Evolutionary conservation across 2,113 vertebrate genomes (phyloP), one percentile per base, ranked within the genome.

Genomic region (Lamprotornis superbus): DNA sequence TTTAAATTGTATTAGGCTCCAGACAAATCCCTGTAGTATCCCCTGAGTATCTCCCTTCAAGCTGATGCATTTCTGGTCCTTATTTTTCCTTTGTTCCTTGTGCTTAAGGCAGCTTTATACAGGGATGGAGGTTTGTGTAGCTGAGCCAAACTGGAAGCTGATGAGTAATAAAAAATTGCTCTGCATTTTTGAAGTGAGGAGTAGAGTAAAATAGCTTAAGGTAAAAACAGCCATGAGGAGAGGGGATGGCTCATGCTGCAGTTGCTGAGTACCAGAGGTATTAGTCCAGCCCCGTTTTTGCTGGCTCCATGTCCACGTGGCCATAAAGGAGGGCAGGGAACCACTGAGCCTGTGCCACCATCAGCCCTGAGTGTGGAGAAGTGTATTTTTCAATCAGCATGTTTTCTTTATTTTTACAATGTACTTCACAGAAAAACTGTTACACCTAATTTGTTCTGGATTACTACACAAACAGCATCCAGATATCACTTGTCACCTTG

Each of bases 391-490:
- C 91, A 46, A 52, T 69, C 52, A 33, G 40, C 40, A 3, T 61
- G 89, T 79, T 92, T 67, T 83, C 87, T 93, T 90, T 88, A n/a
- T 70, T 94, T 93, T 80, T 68, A 15, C 71, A 56, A 3, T 59
- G 85, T 86, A 63, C 67, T 80, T 80, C 63, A 78, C 39, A 6
- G 60, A 76, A 77, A 40, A 82, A 77, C 90, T 46, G 52, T 92
- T 78, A 70, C 25, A 68, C 42, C 17, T 90, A 86, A 94, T 93
- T 96, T 93, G 82, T 91, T 95, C 87, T 97, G 95, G 95, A 83
- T 95, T 95, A 53, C 70, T 88, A 77, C 84, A 88, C 87, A 95
- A 75, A 39, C 87, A 46, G 8, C 67, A 59, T 91, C 83, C 75
- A 74, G 87, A 47, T 81, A 83, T 44, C 79, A 9, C 83, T 83